A percentile compares a stretch with the other conserved stretches of the same genome.
Evolutionary conservation across 2,888 invertebrate genomes (phyloP).

Genomic region (Leptarthrus brevirostris): DNA sequence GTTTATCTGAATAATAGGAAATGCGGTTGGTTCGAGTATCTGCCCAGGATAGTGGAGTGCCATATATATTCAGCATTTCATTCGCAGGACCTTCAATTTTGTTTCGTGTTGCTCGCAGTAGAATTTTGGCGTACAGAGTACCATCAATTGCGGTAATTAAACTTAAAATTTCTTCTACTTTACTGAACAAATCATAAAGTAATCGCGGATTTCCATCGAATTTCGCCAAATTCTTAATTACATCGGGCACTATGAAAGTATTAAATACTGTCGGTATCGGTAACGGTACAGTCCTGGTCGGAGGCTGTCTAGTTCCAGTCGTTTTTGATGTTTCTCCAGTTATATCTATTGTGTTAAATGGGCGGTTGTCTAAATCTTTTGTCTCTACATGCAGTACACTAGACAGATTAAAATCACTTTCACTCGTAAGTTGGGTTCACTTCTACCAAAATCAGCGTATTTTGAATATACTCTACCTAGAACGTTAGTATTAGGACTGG

Average conservation of each 20-base stretch:
- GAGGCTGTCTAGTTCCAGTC: too few species aligned
- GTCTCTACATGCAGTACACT: too few species aligned
- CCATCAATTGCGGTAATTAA: constrained; percentile 43
- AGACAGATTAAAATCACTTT: too few species aligned
- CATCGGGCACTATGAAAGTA: constrained; percentile 53
- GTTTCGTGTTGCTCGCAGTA: constrained; percentile 52
- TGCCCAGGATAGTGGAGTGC: constrained; percentile 51
- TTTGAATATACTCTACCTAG: too few species aligned
- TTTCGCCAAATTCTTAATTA: constrained; percentile 54
- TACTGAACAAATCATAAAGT: constrained; percentile 51
- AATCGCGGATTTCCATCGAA: constrained; percentile 50
- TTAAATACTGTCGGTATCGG: constrained; percentile 15
- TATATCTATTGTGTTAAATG: too few species aligned
- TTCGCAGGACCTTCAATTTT: constrained; percentile 54
- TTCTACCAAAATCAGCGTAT: too few species aligned
- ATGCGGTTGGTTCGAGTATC: constrained; percentile 52
- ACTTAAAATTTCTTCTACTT: constrained; percentile 52
- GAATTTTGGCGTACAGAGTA: constrained; percentile 50
- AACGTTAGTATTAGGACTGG: too few species aligned
- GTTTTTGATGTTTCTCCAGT: too few species aligned
- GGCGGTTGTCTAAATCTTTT: too few species aligned
- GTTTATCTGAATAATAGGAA: constrained; percentile 54
- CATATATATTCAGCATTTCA: constrained; percentile 55
- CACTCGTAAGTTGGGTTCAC: too few species aligned
- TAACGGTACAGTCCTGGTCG: not conserved